Percentiles rank a stretch among this genome's conserved stretches.
Conservation (phyloP, 2,888 invertebrate genomes). For the Noctua janthina region DNA sequence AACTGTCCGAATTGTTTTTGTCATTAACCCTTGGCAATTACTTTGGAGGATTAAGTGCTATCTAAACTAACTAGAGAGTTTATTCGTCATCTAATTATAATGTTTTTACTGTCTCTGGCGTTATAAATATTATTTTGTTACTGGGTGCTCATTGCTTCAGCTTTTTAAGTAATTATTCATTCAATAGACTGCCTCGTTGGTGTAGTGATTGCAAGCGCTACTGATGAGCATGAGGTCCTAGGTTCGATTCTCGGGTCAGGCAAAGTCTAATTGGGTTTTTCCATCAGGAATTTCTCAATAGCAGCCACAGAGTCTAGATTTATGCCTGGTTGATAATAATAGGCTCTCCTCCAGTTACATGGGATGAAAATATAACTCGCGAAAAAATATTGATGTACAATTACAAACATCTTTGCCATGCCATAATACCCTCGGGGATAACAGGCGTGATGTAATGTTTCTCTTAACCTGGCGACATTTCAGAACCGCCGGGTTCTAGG, state of each 20-base stretch:
- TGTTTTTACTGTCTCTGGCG: not conserved
- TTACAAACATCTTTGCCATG: not conserved
- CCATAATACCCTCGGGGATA: no score
- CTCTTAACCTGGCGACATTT: no score
- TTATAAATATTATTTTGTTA: not conserved
- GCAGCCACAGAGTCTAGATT: no score
- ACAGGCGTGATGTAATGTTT: no score
- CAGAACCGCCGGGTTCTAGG: no score
- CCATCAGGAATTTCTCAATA: no score
- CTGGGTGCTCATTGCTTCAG: not conserved
- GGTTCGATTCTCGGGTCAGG: not conserved
- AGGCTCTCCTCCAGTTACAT: no score
- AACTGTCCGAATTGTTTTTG: slow-evolving; percentile 33
- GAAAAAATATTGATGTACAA: not conserved
- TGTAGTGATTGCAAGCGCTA: not conserved
- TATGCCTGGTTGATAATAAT: no score
- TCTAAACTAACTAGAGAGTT: not conserved
- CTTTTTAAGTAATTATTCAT: not conserved
- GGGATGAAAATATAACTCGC: not conserved
- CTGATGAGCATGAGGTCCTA: not conserved
- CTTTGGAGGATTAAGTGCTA: slow-evolving; percentile 11
- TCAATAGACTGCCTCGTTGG: not conserved
- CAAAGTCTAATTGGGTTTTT: not conserved
- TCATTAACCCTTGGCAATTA: slow-evolving; percentile 33
- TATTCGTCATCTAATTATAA: not conserved